phyloP scores from a whole-genome alignment of 2,797 vertebrate species.

The Acanthis flammea region DNA sequence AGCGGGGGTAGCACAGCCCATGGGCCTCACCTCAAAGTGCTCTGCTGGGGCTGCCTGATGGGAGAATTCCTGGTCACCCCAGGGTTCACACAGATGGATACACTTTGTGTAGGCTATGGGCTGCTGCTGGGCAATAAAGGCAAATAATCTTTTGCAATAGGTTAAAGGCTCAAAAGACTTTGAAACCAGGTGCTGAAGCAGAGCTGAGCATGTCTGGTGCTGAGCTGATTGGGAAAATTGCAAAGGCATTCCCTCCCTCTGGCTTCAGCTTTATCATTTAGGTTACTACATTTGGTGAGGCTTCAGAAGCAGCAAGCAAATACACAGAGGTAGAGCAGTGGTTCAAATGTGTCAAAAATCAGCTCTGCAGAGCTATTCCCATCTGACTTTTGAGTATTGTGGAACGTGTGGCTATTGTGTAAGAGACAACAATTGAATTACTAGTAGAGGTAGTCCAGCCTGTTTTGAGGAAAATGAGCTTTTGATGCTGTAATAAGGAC shows the following conservation, averaged over 20 bases:
- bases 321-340: background rate
- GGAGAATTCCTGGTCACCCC: background rate
- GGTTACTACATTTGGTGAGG: background rate
- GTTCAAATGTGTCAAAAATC: background rate
- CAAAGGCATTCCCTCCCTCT: background rate
- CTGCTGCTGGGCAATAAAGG: background rate
- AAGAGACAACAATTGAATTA: background rate
- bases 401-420: background rate
- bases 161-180: background rate
- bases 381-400: background rate
- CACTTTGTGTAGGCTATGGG: rapidly evolving
- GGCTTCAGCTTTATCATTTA: background rate
- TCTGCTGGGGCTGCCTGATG: background rate
- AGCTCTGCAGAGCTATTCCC: background rate
- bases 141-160: background rate
- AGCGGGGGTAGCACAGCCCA: background rate
- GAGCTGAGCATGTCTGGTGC: background rate
- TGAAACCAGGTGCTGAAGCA: background rate
- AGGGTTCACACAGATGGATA: background rate
- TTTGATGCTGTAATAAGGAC: background rate
- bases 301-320: background rate
- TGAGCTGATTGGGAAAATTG: background rate
- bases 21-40: background rate
- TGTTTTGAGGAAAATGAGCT: background rate
- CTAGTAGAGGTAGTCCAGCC: background rate